phyloP scores from a whole-genome alignment of 2,888 invertebrate species.

The Uloborus plumipes region DNA sequence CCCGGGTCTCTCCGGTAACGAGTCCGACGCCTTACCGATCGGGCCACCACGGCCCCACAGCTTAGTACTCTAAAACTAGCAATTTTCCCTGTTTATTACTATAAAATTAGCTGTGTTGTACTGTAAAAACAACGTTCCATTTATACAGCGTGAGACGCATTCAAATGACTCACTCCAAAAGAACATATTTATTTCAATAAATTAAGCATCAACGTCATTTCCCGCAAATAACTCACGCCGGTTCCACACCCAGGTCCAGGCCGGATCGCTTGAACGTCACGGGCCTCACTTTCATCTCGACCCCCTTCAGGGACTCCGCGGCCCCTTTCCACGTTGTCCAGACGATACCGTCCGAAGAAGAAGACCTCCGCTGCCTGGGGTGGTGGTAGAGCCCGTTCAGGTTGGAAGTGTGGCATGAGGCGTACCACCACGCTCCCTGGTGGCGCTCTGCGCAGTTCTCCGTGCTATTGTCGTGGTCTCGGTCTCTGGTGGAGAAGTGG shows the following conservation, averaged over 20 bases:
- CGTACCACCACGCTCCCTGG: conserved; percentile 64
- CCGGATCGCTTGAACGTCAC: conserved; percentile 25
- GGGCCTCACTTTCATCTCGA: conserved; percentile 52
- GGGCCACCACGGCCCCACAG: too few species aligned
- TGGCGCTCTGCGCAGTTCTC: conserved; percentile 26
- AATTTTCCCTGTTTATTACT: too few species aligned
- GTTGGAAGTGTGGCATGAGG: conserved; percentile 52
- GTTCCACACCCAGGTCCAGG: conserved; percentile 44
- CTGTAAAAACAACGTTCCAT: too few species aligned
- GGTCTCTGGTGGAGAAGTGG: conserved; percentile 57
- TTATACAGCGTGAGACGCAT: too few species aligned
- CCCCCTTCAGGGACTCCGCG: conserved; percentile 15
- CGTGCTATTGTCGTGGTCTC: conserved; percentile 54
- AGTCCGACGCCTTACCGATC: too few species aligned
- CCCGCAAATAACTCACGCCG: conserved; percentile 6
- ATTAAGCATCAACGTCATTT: not conserved
- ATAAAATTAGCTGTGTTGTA: too few species aligned
- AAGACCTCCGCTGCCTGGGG: not conserved
- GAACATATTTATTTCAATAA: not conserved
- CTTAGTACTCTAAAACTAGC: too few species aligned
- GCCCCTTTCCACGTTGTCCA: conserved; percentile 40
- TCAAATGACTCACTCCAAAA: too few species aligned
- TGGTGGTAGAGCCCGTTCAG: conserved; percentile 48
- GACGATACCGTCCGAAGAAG: conserved; percentile 12
- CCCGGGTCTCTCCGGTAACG: too few species aligned